Evolutionary conservation across 2,888 invertebrate genomes (phyloP).

Genomic region (Leucania comma): DNA sequence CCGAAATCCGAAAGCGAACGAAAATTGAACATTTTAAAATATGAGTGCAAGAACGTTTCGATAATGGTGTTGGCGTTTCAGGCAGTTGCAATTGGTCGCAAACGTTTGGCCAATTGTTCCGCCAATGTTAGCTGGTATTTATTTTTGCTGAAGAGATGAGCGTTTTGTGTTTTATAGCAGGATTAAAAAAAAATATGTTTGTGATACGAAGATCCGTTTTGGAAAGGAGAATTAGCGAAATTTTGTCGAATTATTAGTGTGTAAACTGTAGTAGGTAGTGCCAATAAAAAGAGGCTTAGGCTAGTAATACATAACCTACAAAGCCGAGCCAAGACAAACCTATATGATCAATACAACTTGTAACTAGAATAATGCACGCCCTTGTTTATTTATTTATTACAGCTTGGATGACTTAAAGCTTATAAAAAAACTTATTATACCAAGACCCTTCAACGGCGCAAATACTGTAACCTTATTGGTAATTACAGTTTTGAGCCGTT

Average conservation of each 20-base stretch:
- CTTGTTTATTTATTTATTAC: no score
- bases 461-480: no score
- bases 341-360: no score
- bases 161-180: not conserved
- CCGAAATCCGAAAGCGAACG: slow-evolving; percentile 50
- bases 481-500: no score
- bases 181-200: not conserved
- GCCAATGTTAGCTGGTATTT: slow-evolving; percentile 33
- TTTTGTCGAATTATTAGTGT: not conserved
- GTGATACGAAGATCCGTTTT: not conserved
- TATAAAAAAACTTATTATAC: no score
- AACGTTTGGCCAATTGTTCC: slow-evolving; percentile 26
- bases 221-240: not conserved
- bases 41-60: slow-evolving; percentile 48
- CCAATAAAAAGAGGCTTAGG: no score
- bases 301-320: no score
- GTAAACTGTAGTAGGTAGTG: no score
- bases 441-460: no score
- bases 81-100: slow-evolving; percentile 15
- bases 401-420: no score
- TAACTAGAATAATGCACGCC: no score
- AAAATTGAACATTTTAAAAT: slow-evolving; percentile 55
- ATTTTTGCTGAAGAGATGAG: slow-evolving; percentile 16
- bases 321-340: no score
- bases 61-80: slow-evolving; percentile 42